Conservation (phyloP, 2,797 vertebrate species). For the Gambusia yucatana region DNA sequence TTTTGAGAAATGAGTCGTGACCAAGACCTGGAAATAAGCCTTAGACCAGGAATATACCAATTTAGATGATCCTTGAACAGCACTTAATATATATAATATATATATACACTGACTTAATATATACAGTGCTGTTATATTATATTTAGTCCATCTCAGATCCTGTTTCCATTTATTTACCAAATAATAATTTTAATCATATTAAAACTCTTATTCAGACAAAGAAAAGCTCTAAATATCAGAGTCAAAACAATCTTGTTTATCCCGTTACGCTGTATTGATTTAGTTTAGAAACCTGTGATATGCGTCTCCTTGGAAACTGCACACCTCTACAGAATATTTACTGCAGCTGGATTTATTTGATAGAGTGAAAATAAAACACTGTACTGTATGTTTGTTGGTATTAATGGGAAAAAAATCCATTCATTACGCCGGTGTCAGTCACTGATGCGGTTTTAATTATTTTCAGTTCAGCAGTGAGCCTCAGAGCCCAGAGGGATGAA, state of each 20-base stretch:
- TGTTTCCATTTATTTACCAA: not conserved
- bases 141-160: too few species aligned
- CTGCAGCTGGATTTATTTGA: not conserved
- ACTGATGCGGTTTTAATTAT: slow-evolving; percentile 24
- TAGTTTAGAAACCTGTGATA: not conserved
- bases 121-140: too few species aligned
- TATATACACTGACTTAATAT: too few species aligned
- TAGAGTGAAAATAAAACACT: slow-evolving; percentile 10
- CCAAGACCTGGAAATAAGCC: too few species aligned
- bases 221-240: not conserved
- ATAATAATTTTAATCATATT: not conserved
- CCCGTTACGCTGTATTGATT: not conserved
- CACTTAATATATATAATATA: too few species aligned
- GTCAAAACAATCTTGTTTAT: not conserved
- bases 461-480: slow-evolving; percentile 5
- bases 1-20: not conserved
- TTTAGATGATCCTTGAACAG: too few species aligned
- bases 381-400: not conserved
- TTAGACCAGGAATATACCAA: too few species aligned
- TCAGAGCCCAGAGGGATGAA: slow-evolving; percentile 7
- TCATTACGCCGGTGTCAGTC: slow-evolving; percentile 6
- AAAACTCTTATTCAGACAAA: not conserved
- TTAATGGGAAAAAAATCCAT: slow-evolving; percentile 6
- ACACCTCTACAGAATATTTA: not conserved
- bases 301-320: not conserved